These are phyloP conservation scores for Halictus quadricinctus DNA, from an alignment of 2,888 invertebrate genomes.

Conservation along the genomic window DNA sequence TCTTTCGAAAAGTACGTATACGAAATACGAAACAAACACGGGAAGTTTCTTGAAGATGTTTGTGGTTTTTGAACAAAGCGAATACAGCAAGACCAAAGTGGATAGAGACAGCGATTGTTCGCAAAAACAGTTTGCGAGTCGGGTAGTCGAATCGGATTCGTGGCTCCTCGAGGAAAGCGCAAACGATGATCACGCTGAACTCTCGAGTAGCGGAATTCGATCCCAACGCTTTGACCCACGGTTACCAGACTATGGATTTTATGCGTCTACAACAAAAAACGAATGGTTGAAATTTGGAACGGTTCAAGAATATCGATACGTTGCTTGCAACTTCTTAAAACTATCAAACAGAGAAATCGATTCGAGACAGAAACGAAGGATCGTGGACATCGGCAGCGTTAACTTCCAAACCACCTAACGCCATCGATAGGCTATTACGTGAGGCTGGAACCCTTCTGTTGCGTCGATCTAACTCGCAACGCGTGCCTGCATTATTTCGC, in stretches of 20 bases:
- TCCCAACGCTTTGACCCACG: too few relatives aligned
- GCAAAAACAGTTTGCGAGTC: background rate
- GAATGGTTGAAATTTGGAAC: too few relatives aligned
- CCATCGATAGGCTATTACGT: background rate
- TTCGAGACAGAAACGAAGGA: background rate
- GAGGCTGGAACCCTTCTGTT: background rate
- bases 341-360: too few relatives aligned
- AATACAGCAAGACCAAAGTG: background rate
- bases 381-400: background rate
- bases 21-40: too few relatives aligned
- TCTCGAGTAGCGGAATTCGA: background rate
- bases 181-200: background rate
- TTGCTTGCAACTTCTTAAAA: too few relatives aligned
- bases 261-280: too few relatives aligned
- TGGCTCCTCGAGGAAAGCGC: too few relatives aligned
- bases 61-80: background rate
- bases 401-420: background rate
- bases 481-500: too few relatives aligned
- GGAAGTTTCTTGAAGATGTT: background rate
- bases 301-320: too few relatives aligned
- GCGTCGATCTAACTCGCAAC: background rate
- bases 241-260: too few relatives aligned
- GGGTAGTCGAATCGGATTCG: too few relatives aligned
- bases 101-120: background rate
- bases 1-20: too few relatives aligned